Percentiles rank a stretch among this genome's conserved stretches.
Evolutionary conservation across 2,797 vertebrate species (phyloP).

Genomic region (Pseudomugil gertrudae): DNA sequence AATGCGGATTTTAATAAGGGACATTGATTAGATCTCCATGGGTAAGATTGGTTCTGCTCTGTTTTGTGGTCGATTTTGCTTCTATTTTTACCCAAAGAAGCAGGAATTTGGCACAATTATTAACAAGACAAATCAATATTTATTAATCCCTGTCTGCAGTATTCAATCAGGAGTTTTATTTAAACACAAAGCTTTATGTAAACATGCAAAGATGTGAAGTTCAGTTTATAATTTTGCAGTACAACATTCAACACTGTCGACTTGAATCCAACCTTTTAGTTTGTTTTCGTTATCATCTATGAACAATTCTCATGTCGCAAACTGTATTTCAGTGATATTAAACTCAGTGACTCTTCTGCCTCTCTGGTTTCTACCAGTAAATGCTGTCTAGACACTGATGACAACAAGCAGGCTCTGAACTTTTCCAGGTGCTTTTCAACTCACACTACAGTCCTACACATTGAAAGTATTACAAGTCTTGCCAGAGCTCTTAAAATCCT

Average conservation of each 20-base stretch:
- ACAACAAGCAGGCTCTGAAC: conserved; percentile 55
- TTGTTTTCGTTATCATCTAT: conserved; percentile 14
- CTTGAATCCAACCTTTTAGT: neutral
- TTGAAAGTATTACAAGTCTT: conserved; percentile 42
- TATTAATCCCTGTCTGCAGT: neutral
- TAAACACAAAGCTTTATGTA: conserved; percentile 11
- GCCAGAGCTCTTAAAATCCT: conserved; percentile 54
- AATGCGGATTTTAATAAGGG: conserved; percentile 16
- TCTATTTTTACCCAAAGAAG: neutral
- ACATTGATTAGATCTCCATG: neutral
- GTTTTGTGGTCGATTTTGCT: neutral
- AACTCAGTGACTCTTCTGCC: conserved; percentile 40
- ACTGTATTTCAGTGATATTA: conserved; percentile 32
- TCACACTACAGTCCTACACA: conserved; percentile 38
- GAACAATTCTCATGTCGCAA: conserved; percentile 32
- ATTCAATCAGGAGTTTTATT: neutral
- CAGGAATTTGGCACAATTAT: conserved; percentile 10
- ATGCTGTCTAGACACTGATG: conserved; percentile 63
- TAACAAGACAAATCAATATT: conserved; percentile 24
- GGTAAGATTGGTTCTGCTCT: neutral
- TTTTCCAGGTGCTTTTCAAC: conserved; percentile 67
- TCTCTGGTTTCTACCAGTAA: conserved; percentile 32
- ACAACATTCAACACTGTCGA: neutral
- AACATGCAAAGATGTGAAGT: conserved; percentile 30
- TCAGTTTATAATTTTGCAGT: conserved; percentile 1